A percentile compares a stretch with the other conserved stretches of the same genome.
These are phyloP conservation scores for Salvelinus namaycush DNA, from an alignment of 2,113 vertebrate genomes.

Conservation along the genomic window DNA sequence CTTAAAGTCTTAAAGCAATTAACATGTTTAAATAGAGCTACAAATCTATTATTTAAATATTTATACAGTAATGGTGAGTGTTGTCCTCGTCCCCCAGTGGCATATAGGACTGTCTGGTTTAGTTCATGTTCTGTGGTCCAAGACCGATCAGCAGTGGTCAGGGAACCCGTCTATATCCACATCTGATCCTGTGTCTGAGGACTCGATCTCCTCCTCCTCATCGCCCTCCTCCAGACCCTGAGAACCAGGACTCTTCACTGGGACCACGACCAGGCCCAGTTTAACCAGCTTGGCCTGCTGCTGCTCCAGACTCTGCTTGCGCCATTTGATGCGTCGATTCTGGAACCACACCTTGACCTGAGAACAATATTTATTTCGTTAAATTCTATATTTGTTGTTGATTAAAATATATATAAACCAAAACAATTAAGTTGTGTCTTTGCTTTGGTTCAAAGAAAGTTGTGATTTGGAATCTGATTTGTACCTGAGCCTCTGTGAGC, in stretches of 20 bases:
- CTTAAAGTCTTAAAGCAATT: constrained; percentile 42
- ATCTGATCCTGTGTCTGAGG: constrained; percentile 57
- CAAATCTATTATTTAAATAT: constrained; percentile 76
- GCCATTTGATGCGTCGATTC: constrained; percentile 82
- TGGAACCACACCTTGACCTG: constrained; percentile 86
- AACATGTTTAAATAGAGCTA: constrained; percentile 71
- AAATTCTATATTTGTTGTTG: not conserved
- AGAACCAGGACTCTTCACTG: constrained; percentile 68
- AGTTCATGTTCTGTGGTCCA: constrained; percentile 1
- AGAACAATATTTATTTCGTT: not conserved
- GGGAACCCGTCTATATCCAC: constrained; percentile 65
- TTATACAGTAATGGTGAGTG: constrained; percentile 39
- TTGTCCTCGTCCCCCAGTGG: not conserved
- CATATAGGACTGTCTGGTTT: too few species aligned
- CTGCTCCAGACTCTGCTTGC: constrained; percentile 82
- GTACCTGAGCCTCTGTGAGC: constrained; percentile 82
- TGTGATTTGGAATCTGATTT: not conserved
- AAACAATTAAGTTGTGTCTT: too few species aligned
- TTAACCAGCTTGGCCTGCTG: constrained; percentile 82
- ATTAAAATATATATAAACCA: too few species aligned
- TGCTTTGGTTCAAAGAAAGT: not conserved
- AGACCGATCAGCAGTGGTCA: constrained; percentile 55
- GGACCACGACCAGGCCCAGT: constrained; percentile 68
- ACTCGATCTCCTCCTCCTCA: constrained; percentile 57
- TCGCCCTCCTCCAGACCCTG: constrained; percentile 48